A percentile compares a stretch with the other conserved stretches of the same genome.
Conservation (phyloP, 2,888 invertebrate species). For the Mesorhabditis sp. region DNA sequence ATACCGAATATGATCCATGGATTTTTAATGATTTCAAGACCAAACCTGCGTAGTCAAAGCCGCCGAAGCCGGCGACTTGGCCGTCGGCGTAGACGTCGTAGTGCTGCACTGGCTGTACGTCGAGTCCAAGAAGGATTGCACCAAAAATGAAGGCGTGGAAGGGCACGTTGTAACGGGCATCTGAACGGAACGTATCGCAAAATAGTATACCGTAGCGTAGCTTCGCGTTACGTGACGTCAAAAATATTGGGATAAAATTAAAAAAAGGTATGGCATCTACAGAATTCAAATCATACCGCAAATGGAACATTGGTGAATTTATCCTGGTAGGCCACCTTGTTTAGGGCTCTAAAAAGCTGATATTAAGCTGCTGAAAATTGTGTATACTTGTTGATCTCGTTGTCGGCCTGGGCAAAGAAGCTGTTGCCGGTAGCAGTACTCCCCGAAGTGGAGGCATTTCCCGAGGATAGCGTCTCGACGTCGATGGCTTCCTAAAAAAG, state of each 20-base stretch:
- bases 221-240: not conserved
- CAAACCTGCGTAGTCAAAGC: not conserved
- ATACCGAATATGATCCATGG: not conserved
- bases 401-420: too few relatives aligned
- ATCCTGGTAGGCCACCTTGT: conserved; percentile 89
- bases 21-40: too few relatives aligned
- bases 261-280: too few relatives aligned
- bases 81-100: not conserved
- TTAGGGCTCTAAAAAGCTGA: conserved; percentile 65
- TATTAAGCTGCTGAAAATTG: not conserved
- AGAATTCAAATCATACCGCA: too few relatives aligned
- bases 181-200: too few relatives aligned
- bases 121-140: not conserved
- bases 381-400: too few relatives aligned
- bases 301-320: conserved; percentile 85
- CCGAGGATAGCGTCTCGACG: not conserved
- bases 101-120: not conserved
- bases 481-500: conserved; percentile 1
- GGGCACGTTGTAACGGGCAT: not conserved
- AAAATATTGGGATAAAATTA: conserved; percentile 3
- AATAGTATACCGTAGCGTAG: too few relatives aligned
- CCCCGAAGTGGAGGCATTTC: not conserved
- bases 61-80: conserved; percentile 1
- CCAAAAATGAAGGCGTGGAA: not conserved
- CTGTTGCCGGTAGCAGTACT: too few relatives aligned